phyloP scores from a whole-genome alignment of 2,888 invertebrate genomes.

The Dexiosoma caninum region DNA sequence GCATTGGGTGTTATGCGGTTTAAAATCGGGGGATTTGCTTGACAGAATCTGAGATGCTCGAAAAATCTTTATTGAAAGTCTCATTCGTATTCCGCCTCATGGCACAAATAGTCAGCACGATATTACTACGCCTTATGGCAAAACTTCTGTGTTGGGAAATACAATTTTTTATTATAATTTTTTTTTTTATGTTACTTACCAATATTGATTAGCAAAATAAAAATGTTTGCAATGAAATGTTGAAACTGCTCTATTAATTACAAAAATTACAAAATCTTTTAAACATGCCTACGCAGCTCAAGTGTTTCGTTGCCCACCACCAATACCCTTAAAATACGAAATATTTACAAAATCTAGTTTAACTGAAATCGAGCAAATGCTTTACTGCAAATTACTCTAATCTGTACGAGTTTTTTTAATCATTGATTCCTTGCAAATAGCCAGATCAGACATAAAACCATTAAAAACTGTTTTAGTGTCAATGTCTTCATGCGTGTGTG shows the following conservation, averaged over 20 bases:
- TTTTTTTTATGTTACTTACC: too few species aligned
- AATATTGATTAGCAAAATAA: too few species aligned
- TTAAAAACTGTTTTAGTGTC: slow-evolving; percentile 23
- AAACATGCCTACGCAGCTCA: slow-evolving; percentile 20
- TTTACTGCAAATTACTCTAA: background rate
- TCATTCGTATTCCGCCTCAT: too few species aligned
- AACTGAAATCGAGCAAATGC: background rate
- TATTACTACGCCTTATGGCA: too few species aligned
- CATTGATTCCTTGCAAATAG: background rate
- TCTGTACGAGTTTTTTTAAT: background rate
- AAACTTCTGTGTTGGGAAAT: too few species aligned
- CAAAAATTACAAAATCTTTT: slow-evolving; percentile 1
- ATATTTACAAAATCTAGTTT: slow-evolving; percentile 19
- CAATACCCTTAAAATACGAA: slow-evolving; percentile 14
- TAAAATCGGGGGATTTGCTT: too few species aligned
- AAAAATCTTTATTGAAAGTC: too few species aligned
- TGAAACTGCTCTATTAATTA: slow-evolving; percentile 2
- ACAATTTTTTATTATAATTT: too few species aligned
- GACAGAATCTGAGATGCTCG: too few species aligned
- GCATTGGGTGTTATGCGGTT: too few species aligned
- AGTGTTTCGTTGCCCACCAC: background rate
- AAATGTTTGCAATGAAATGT: background rate
- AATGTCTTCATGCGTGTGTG: slow-evolving; percentile 37
- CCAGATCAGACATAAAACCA: background rate
- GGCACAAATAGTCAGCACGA: too few species aligned